Evolutionary conservation across 1,140 invertebrate species (phyloP).

Genomic region (Eupristina koningsbergeri): DNA sequence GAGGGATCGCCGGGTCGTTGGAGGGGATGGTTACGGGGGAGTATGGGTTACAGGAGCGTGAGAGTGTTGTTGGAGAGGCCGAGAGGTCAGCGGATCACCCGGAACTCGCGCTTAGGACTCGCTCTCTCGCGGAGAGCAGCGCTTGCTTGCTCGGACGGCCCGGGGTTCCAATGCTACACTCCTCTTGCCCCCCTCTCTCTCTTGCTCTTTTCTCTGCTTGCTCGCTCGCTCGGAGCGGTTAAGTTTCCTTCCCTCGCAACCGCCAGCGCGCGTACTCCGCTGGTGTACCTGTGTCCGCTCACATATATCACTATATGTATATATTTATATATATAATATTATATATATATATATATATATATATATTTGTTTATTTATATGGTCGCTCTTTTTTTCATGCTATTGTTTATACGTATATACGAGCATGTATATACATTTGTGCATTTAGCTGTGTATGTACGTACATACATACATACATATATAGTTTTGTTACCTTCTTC

Average conservation of each 20-base stretch:
- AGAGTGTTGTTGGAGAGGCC: constrained; percentile 74
- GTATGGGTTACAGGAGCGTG: constrained; percentile 75
- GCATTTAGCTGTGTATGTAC: not conserved
- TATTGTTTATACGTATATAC: not conserved
- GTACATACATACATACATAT: not conserved
- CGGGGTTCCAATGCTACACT: constrained; percentile 57
- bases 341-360: not conserved
- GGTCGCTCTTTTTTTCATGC: too few species aligned
- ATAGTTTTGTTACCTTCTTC: constrained; percentile 56
- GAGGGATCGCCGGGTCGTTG: constrained; percentile 44
- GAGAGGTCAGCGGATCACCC: constrained; percentile 75
- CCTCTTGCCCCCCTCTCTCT: constrained; percentile 19
- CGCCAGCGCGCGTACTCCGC: not conserved
- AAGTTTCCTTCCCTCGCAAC: constrained; percentile 48
- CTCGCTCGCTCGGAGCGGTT: constrained; percentile 36
- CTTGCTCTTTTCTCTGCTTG: not conserved
- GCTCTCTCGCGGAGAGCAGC: constrained; percentile 48
- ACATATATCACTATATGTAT: not conserved
- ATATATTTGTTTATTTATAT: not conserved
- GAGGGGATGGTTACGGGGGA: constrained; percentile 61
- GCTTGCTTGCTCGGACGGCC: constrained; percentile 17
- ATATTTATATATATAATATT: not conserved
- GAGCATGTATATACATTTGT: too few species aligned
- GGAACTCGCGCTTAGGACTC: constrained; percentile 74
- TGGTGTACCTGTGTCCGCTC: not conserved